phyloP scores from a whole-genome alignment of 2,797 vertebrate species.

The Acanthurus lineatus region DNA sequence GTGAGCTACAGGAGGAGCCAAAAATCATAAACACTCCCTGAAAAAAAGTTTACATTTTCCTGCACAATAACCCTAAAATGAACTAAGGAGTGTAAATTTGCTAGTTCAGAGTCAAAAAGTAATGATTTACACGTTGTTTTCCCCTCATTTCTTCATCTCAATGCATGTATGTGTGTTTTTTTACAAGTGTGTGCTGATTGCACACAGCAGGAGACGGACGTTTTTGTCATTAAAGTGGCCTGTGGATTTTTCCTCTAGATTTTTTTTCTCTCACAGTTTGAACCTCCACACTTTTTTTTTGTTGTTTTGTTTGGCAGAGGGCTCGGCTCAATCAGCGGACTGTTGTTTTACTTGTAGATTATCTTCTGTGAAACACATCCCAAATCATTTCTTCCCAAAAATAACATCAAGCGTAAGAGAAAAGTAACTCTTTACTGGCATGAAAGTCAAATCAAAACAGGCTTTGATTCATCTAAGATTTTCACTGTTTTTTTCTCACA shows the following conservation, averaged over 20 bases:
- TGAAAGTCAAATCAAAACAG: conserved; percentile 16
- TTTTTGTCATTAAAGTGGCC: conserved; percentile 56
- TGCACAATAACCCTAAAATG: conserved; percentile 20
- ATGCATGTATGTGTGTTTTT: conserved; percentile 34
- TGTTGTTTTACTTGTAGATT: conserved; percentile 45
- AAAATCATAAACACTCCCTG: neutral
- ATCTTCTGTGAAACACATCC: conserved; percentile 29
- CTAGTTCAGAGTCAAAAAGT: conserved; percentile 14
- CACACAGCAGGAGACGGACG: conserved; percentile 42
- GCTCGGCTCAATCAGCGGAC: conserved; percentile 49
- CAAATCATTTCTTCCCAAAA: conserved; percentile 22
- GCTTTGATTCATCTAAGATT: conserved; percentile 21
- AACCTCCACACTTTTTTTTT: conserved; percentile 22
- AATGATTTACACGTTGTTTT: conserved; percentile 44
- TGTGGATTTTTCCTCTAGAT: conserved; percentile 51
- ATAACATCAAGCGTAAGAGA: conserved; percentile 35
- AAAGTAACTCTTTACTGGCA: neutral
- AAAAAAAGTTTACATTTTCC: conserved; percentile 9
- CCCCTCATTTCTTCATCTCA: conserved; percentile 41
- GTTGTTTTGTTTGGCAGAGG: neutral
- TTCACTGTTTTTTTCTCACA: conserved; percentile 14
- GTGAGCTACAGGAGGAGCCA: neutral
- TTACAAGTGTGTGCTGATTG: conserved; percentile 56
- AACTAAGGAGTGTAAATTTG: conserved; percentile 28
- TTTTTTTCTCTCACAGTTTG: conserved; percentile 63